Base-by-base conservation (phyloP, 92 coral and sea anemone genomes). In the Hydrozoanthus gracilis region DNA sequence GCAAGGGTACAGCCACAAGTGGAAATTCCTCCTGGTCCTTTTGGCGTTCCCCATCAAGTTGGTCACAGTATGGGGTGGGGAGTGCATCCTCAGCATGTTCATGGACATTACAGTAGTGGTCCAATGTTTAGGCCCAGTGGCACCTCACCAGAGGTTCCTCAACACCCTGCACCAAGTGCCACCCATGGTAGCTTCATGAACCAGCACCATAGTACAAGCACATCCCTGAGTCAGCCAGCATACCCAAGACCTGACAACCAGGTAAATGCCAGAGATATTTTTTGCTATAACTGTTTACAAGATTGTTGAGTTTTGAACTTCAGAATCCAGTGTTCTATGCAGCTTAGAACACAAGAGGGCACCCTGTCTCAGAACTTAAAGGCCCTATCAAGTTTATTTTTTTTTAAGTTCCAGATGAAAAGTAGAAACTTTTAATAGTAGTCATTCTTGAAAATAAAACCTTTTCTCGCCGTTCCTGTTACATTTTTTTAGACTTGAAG, bases 1-100 rank as follows among this genome's bases (percentile, higher is more conserved):
- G 14, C 72, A 8, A 64, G 74, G 73, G 5, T 52, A 9, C 85
- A 80, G 11, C 8, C 62, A 47, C 60, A 16, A 16, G 73, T 80
- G 6, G 61, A 18, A 65, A 80, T 80, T 49, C 74, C 85, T 46
- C 60, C 84, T 6, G 84, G 84, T 8, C 84, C 84, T 8, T 79
- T 79, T 61, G 84, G 84, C 47, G 84, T 79, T 65, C 58, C 84
- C 12, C 74, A 35, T 10, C 82, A 51, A 52, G 44, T 17, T 17
- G 6, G 82, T 58, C 66, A 54, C 2, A 66, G 66, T 6, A 47
- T 54, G 9, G 18, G 18, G 4, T 48, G 46, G 20, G 62, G 64
- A 9, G 13, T 11, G 39, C 69, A 14, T 14, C 68, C 55, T 0
- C 72, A 10, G 8, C 85, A 12, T 6, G 56, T 20, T 5, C 44